Conservation (phyloP, 64 coral and sea anemone species). For the Dendronephthya gigantea region DNA sequence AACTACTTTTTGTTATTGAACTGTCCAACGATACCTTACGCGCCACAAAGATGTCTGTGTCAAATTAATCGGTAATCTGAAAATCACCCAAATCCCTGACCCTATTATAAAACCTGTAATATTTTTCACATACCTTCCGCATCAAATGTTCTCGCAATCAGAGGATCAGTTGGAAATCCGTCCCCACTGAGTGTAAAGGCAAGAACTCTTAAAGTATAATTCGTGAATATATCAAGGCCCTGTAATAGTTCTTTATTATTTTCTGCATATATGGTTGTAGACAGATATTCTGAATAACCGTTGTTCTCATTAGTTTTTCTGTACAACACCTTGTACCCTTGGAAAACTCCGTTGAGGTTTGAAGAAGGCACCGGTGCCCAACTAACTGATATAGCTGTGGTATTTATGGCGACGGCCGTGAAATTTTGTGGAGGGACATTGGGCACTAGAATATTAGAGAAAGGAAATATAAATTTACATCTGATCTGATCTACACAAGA, state of each 20-base stretch:
- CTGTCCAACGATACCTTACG: too few species aligned
- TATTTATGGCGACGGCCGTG: background rate
- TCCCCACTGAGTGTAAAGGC: background rate
- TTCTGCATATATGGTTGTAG: background rate
- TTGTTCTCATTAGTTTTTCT: background rate
- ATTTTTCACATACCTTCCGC: background rate
- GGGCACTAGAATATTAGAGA: too few species aligned
- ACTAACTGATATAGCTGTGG: background rate
- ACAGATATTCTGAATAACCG: background rate
- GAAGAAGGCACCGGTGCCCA: background rate
- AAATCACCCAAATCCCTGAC: too few species aligned
- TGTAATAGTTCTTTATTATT: background rate
- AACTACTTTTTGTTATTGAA: too few species aligned
- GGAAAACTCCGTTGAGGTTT: background rate
- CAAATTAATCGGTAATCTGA: too few species aligned
- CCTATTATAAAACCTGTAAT: too few species aligned
- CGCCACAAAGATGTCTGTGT: too few species aligned
- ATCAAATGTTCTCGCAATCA: background rate
- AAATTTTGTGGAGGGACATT: too few species aligned
- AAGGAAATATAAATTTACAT: too few species aligned
- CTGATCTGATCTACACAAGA: too few species aligned
- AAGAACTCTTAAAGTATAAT: background rate
- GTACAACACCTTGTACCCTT: background rate
- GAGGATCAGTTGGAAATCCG: background rate
- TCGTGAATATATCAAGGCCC: background rate